Conservation (phyloP, 2,797 vertebrate species). For the Clarias fuscus region DNA sequence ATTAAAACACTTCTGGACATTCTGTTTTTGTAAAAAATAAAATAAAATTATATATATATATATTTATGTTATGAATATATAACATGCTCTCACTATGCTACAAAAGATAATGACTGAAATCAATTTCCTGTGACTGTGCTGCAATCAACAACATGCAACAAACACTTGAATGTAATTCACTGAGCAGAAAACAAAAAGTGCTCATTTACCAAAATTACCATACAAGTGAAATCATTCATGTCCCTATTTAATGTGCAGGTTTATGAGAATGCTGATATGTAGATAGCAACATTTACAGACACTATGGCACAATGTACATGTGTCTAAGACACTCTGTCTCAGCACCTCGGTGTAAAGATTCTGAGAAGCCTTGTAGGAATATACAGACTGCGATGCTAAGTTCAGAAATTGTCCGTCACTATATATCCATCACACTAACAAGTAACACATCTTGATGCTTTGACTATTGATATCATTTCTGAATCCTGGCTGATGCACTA, state of each 20-base stretch:
- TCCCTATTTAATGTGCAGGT: neutral
- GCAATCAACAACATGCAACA: constrained; percentile 6
- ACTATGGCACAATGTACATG: neutral
- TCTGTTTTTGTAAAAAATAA: too few species aligned
- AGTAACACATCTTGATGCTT: neutral
- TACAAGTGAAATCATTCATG: neutral
- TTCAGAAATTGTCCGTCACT: too few species aligned
- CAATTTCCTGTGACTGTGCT: neutral
- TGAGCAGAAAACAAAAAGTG: neutral
- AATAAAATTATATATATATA: too few species aligned
- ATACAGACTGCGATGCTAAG: neutral
- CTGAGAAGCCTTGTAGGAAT: neutral
- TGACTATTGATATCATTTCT: neutral
- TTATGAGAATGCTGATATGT: neutral
- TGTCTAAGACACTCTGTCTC: neutral
- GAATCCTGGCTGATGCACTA: neutral
- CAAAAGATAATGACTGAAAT: neutral
- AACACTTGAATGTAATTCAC: constrained; percentile 11
- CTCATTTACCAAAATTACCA: neutral
- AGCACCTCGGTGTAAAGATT: neutral
- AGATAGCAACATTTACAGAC: neutral
- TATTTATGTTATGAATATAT: neutral
- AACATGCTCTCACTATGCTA: too few species aligned
- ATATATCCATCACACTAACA: too few species aligned
- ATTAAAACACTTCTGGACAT: neutral